A percentile compares a stretch with the other conserved stretches of the same genome.
Conservation (phyloP, 2,113 vertebrate genomes). For the Stictonetta naevosa region DNA sequence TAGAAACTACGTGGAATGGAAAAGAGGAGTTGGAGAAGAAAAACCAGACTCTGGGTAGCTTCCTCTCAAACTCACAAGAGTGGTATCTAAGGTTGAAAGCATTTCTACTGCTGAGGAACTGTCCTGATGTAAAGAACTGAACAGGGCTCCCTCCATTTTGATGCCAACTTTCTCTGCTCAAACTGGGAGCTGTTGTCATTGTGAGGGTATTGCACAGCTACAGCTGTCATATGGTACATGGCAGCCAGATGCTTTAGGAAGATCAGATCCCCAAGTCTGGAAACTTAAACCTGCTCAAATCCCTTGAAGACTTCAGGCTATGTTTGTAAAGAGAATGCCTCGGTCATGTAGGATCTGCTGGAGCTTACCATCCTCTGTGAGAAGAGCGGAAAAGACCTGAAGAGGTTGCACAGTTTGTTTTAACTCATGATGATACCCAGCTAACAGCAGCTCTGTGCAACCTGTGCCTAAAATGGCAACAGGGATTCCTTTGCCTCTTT, state of each 20-base stretch:
- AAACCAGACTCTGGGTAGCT: not conserved
- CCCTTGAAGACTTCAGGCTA: not conserved
- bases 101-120: not conserved
- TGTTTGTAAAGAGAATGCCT: not conserved
- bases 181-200: not conserved
- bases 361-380: not conserved
- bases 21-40: not conserved
- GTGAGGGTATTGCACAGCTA: not conserved
- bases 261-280: not conserved
- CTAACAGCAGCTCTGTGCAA: not conserved
- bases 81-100: not conserved
- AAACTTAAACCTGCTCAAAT: not conserved
- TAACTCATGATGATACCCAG: not conserved
- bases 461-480: not conserved
- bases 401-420: fast-evolving
- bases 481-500: not conserved
- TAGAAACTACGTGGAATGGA: not conserved
- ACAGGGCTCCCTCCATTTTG: not conserved
- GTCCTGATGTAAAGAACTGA: not conserved
- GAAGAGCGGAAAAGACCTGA: not conserved
- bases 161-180: not conserved
- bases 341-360: not conserved
- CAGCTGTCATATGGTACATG: not conserved
- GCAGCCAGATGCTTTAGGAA: not conserved
- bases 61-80: not conserved